These are phyloP conservation scores for Sycophila sp. DNA, from an alignment of 1,140 invertebrate genomes.

Conservation along the genomic window DNA sequence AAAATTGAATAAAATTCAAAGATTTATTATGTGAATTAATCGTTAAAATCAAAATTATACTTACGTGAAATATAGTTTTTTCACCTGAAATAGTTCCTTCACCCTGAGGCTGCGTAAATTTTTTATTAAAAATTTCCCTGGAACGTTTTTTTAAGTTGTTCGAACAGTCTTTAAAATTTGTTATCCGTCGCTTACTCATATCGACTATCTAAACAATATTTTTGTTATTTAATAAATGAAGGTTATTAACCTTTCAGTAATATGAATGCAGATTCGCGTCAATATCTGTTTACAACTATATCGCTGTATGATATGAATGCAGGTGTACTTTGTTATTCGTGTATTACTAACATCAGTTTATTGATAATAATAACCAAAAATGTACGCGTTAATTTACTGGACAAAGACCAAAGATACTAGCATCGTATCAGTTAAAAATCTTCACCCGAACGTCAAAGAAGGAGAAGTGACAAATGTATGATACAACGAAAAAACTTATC, in stretches of 20 bases:
- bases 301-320: background rate
- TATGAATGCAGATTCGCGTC: too few species aligned
- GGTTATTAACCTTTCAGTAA: background rate
- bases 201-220: too few species aligned
- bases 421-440: background rate
- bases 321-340: background rate
- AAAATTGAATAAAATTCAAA: too few species aligned
- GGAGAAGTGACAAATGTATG: background rate
- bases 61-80: too few species aligned
- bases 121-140: background rate
- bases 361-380: background rate
- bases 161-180: background rate
- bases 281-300: background rate
- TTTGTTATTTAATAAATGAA: too few species aligned
- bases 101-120: too few species aligned
- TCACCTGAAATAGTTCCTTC: too few species aligned
- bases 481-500: background rate
- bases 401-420: background rate
- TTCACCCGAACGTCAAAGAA: background rate
- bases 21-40: too few species aligned
- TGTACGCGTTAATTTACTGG: background rate
- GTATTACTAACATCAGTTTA: background rate
- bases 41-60: too few species aligned
- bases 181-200: too few species aligned
- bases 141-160: background rate